Evolutionary conservation across 64 coral and sea anemone species (phyloP).

Genomic region (Trachythela sp.): DNA sequence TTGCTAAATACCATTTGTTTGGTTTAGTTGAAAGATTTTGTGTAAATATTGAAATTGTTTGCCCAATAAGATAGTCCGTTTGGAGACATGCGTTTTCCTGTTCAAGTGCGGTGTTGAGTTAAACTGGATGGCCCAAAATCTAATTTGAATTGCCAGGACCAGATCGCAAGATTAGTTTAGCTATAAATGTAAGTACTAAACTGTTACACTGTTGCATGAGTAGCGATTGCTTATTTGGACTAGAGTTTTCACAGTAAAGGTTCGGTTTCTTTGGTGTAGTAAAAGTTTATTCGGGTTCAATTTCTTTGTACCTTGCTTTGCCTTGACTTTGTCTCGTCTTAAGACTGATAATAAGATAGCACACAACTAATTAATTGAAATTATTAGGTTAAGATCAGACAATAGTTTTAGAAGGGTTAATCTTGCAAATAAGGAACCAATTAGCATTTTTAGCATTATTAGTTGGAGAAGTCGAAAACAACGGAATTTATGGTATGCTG

Average conservation of each 20-base stretch:
- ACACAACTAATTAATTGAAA: not conserved
- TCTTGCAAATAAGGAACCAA: not conserved
- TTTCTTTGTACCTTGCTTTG: not conserved
- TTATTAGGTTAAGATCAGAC: not conserved
- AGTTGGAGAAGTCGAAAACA: not conserved
- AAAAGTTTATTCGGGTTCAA: not conserved
- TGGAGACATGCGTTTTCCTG: not conserved
- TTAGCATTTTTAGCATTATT: not conserved
- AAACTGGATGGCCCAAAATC: not conserved
- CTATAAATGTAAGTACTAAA: no score
- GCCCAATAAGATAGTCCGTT: not conserved
- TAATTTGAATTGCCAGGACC: not conserved
- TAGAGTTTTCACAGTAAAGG: no score
- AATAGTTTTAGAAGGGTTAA: not conserved
- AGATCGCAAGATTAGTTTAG: not conserved
- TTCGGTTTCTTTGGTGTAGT: no score
- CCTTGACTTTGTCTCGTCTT: not conserved
- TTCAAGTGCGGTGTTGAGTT: not conserved
- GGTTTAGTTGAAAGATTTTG: not conserved
- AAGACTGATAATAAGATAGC: not conserved
- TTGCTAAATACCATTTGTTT: not conserved
- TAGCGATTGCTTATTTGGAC: no score
- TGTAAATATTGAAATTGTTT: not conserved
- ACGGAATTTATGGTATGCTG: not conserved
- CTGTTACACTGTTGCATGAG: no score